Percentiles rank a stretch among this genome's conserved stretches.
phyloP scores from a whole-genome alignment of 2,113 vertebrate genomes.

The Bufo bufo region DNA sequence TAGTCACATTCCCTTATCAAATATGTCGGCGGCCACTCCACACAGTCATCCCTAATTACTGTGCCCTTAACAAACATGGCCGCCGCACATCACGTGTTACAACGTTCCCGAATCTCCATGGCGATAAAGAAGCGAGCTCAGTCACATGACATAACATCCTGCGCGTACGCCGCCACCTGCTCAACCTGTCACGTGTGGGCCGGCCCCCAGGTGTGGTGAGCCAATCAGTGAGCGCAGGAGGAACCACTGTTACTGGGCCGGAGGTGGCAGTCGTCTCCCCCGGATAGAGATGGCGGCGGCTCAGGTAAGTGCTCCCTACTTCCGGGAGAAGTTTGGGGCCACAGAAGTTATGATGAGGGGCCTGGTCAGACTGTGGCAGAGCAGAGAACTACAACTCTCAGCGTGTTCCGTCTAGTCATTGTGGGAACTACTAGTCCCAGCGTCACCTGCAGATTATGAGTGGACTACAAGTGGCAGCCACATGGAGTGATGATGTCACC shows the following conservation, averaged over 20 bases:
- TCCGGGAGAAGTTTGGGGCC: too few relatives aligned
- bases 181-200: neutral
- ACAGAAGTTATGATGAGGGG: too few relatives aligned
- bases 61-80: constrained; percentile 30
- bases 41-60: too few relatives aligned
- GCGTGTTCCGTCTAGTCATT: too few relatives aligned
- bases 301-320: constrained; percentile 13
- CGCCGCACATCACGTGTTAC: neutral
- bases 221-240: neutral
- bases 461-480: too few relatives aligned
- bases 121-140: neutral
- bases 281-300: neutral
- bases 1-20: neutral
- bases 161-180: neutral
- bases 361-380: too few relatives aligned
- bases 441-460: too few relatives aligned
- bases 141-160: constrained; percentile 17
- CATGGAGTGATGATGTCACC: too few relatives aligned
- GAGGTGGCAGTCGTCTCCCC: neutral
- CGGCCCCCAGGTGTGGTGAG: neutral
- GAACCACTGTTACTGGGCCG: neutral
- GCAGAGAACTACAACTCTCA: too few relatives aligned
- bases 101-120: neutral
- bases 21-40: neutral
- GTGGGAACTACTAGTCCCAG: too few relatives aligned